A percentile compares a stretch with the other conserved stretches of the same genome.
Evolutionary conservation across 2,888 invertebrate genomes (phyloP).

Genomic region (Osedax fenrisi): DNA sequence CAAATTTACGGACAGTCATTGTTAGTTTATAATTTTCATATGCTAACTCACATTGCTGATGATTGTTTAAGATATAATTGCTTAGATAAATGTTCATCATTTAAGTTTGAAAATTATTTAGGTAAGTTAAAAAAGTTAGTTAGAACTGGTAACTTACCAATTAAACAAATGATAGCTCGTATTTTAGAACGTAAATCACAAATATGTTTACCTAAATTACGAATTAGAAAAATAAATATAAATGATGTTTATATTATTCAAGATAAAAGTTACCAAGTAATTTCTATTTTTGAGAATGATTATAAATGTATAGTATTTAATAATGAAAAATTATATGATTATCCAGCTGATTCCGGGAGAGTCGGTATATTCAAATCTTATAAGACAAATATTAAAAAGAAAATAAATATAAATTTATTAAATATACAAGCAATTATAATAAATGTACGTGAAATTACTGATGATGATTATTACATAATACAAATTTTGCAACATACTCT

Average conservation of each 20-base stretch:
- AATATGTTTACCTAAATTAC: background rate
- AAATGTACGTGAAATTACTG: background rate
- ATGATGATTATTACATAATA: background rate
- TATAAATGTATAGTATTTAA: background rate
- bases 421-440: too few relatives aligned
- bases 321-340: background rate
- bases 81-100: background rate
- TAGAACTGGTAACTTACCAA: background rate
- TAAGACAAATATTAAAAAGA: too few relatives aligned
- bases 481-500: background rate
- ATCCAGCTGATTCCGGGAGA: background rate
- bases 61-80: background rate
- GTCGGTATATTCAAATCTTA: background rate
- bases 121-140: background rate
- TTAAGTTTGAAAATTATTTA: background rate
- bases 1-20: background rate
- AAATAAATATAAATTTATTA: too few relatives aligned
- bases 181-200: background rate
- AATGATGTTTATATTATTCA: background rate
- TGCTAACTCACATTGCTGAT: background rate
- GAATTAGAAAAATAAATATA: background rate
- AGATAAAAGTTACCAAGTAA: too few relatives aligned
- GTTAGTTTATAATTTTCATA: background rate
- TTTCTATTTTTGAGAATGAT: too few relatives aligned
- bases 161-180: background rate